These are phyloP conservation scores for Decapterus maruadsi DNA, from an alignment of 2,797 vertebrate genomes.

Conservation along the genomic window DNA sequence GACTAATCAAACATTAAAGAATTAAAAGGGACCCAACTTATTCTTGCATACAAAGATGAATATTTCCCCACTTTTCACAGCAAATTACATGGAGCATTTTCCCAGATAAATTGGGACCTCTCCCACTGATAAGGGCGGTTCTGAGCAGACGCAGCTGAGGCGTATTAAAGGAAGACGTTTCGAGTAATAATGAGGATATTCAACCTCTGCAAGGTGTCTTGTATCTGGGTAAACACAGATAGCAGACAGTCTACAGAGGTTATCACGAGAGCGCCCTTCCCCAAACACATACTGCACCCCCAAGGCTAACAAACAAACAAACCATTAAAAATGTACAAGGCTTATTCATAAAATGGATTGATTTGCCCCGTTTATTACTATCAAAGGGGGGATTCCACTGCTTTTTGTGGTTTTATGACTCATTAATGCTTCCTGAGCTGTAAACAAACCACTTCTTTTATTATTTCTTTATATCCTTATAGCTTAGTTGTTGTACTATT, in stretches of 20 bases:
- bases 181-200: constrained; percentile 81
- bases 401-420: constrained; percentile 81
- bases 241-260: constrained; percentile 82
- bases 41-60: constrained; percentile 74
- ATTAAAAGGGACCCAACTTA: constrained; percentile 76
- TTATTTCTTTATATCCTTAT: constrained; percentile 28
- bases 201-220: constrained; percentile 80
- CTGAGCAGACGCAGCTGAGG: constrained; percentile 72
- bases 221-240: constrained; percentile 85
- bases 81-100: constrained; percentile 81
- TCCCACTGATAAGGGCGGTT: constrained; percentile 78
- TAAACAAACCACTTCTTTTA: constrained; percentile 77
- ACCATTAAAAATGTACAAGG: constrained; percentile 85
- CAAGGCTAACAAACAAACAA: constrained; percentile 85
- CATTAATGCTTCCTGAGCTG: constrained; percentile 79
- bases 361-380: constrained; percentile 82
- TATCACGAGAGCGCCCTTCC: constrained; percentile 76
- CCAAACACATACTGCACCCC: constrained; percentile 79
- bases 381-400: constrained; percentile 80
- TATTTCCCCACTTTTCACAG: constrained; percentile 80
- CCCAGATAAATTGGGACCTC: constrained; percentile 80
- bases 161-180: constrained; percentile 75
- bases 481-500: constrained; percentile 23
- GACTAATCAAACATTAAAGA: constrained; percentile 82
- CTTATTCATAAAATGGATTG: constrained; percentile 86